A percentile compares a stretch with the other conserved stretches of the same genome.
Evolutionary conservation across 2,113 vertebrate species (phyloP).

Genomic region (Amphiprion ocellaris): DNA sequence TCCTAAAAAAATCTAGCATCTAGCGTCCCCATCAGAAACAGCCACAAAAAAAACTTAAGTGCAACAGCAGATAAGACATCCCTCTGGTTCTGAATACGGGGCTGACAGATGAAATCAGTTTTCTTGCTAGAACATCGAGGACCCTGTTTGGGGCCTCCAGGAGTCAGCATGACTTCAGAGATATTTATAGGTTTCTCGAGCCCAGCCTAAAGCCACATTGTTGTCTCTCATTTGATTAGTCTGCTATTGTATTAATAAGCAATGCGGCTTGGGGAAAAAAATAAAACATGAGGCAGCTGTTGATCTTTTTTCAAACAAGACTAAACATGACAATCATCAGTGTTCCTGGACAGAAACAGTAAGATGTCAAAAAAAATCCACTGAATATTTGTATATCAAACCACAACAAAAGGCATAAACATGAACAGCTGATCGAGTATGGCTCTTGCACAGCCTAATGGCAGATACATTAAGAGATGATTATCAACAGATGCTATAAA

Average conservation of each 20-base stretch:
- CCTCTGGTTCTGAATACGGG: background rate
- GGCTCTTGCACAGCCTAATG: background rate
- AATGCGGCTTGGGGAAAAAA: conserved; percentile 23
- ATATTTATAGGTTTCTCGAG: conserved; percentile 73
- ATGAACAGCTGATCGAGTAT: background rate
- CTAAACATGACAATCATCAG: conserved; percentile 36
- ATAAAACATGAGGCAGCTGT: conserved; percentile 12
- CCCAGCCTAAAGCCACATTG: conserved; percentile 74
- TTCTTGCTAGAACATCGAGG: conserved; percentile 22
- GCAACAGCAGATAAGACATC: background rate
- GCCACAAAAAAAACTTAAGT: no score
- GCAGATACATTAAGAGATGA: background rate
- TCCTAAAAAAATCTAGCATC: no score
- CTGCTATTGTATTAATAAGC: conserved; percentile 72
- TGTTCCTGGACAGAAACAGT: background rate
- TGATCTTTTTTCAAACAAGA: conserved; percentile 44
- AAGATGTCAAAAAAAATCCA: background rate
- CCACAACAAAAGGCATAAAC: background rate
- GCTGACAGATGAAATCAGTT: conserved; percentile 15
- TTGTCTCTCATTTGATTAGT: conserved; percentile 78
- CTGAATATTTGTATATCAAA: background rate
- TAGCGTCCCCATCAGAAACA: no score
- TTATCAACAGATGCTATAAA: background rate
- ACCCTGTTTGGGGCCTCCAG: conserved; percentile 51
- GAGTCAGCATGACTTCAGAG: conserved; percentile 58